Conservation (phyloP, 2,113 vertebrate genomes). For the Noturus placidus region DNA sequence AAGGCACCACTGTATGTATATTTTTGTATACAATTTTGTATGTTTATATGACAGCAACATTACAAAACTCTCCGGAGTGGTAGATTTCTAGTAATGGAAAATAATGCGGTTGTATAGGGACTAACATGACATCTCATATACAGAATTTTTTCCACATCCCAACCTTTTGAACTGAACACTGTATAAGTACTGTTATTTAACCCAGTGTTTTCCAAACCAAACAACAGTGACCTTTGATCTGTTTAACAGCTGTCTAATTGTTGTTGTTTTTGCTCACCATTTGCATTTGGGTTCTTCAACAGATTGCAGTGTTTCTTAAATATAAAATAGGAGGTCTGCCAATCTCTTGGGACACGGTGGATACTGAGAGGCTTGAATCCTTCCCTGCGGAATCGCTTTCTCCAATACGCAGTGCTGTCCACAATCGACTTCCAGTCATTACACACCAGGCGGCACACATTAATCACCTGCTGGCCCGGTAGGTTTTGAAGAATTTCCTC, state of each 20-base stretch:
- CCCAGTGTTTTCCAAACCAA: background rate
- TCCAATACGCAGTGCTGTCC: slow-evolving; percentile 70
- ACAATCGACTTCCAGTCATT: slow-evolving; percentile 66
- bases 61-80: background rate
- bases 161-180: background rate
- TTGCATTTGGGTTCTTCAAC: slow-evolving; percentile 67
- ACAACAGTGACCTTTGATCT: background rate
- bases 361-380: slow-evolving; percentile 36
- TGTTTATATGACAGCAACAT: too few relatives aligned
- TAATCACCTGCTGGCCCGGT: slow-evolving; percentile 61
- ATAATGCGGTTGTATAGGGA: too few relatives aligned
- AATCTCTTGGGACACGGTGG: slow-evolving; percentile 56
- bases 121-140: background rate
- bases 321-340: slow-evolving; percentile 68
- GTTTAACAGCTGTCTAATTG: background rate
- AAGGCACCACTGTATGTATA: too few relatives aligned
- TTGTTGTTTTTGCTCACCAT: slow-evolving; percentile 57
- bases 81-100: background rate
- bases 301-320: slow-evolving; percentile 67
- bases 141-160: background rate
- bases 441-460: slow-evolving; percentile 66
- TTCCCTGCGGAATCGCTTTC: slow-evolving; percentile 66
- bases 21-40: too few relatives aligned
- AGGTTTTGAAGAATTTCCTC: slow-evolving; percentile 70
- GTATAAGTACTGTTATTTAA: background rate